Conservation (phyloP, 2,888 invertebrate species). For the Cheilosia urbana region DNA sequence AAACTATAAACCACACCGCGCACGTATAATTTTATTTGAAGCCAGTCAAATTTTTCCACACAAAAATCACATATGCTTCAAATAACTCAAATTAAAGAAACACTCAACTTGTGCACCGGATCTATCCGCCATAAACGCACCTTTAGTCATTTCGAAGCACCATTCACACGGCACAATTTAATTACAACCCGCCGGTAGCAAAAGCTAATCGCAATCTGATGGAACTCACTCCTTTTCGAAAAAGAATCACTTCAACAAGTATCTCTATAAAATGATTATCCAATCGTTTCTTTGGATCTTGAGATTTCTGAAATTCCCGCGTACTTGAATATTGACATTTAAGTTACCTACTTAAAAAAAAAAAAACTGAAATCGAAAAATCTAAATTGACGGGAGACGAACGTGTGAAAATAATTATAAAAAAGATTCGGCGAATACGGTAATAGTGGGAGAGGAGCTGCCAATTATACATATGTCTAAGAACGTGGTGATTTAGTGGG, state of each 20-base stretch:
- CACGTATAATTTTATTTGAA: no score
- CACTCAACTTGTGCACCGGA: not conserved
- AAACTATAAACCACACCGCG: no score
- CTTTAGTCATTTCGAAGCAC: not conserved
- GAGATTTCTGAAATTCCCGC: not conserved
- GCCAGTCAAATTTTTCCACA: no score
- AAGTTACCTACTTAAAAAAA: conserved; percentile 10
- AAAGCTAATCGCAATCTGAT: conserved; percentile 16
- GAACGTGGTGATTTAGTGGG: conserved; percentile 29
- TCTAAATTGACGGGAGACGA: conserved; percentile 46
- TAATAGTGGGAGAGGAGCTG: not conserved
- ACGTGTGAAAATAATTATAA: conserved; percentile 67
- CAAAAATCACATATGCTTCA: not conserved
- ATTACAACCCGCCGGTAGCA: conserved; percentile 17
- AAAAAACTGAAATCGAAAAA: not conserved
- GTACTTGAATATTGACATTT: conserved; percentile 22
- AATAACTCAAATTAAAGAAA: not conserved
- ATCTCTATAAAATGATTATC: not conserved
- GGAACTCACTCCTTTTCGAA: not conserved
- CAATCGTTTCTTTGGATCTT: not conserved
- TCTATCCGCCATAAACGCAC: no score
- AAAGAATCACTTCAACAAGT: conserved; percentile 3
- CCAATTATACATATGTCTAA: conserved; percentile 23
- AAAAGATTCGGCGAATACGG: conserved; percentile 47
- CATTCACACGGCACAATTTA: not conserved